These are phyloP conservation scores for Hydriomena furcata DNA, from an alignment of 2,888 invertebrate genomes.

Conservation along the genomic window DNA sequence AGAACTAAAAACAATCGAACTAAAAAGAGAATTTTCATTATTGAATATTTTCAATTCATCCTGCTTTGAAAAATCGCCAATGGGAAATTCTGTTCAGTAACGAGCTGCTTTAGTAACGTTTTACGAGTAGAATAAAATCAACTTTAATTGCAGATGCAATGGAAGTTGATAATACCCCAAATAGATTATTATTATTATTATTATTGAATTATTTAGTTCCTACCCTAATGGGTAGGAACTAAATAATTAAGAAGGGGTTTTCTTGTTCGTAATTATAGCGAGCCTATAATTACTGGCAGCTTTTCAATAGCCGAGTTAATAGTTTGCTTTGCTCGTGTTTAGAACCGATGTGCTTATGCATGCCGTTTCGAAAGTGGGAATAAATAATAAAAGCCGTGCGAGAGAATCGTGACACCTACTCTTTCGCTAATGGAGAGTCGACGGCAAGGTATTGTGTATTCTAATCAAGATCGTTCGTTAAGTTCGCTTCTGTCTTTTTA, in stretches of 20 bases:
- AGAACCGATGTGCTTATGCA: slow-evolving; percentile 50
- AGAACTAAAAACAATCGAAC: slow-evolving; percentile 31
- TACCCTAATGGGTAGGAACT: too few relatives aligned
- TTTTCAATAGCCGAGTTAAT: slow-evolving; percentile 42
- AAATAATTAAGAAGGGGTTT: neutral
- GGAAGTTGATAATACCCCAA: too few relatives aligned
- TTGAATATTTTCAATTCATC: slow-evolving; percentile 5
- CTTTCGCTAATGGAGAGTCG: slow-evolving; percentile 76
- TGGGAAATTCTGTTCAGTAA: neutral
- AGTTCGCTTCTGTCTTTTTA: slow-evolving; percentile 61
- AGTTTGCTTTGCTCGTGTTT: slow-evolving; percentile 69
- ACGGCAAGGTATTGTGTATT: slow-evolving; percentile 65
- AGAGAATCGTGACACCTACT: slow-evolving; percentile 77
- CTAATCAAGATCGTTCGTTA: slow-evolving; percentile 77
- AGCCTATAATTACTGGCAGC: slow-evolving; percentile 21
- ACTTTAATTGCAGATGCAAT: too few relatives aligned
- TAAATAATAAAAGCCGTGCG: slow-evolving; percentile 76
- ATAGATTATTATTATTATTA: too few relatives aligned
- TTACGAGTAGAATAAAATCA: too few relatives aligned
- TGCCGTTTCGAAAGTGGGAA: slow-evolving; percentile 63
- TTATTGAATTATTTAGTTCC: too few relatives aligned
- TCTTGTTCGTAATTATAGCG: slow-evolving; percentile 14
- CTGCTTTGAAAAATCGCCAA: neutral
- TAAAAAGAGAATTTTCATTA: slow-evolving; percentile 11
- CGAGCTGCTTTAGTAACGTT: too few relatives aligned